Conservation (phyloP, 2,888 invertebrate species). For the Drosophila cracens region DNA sequence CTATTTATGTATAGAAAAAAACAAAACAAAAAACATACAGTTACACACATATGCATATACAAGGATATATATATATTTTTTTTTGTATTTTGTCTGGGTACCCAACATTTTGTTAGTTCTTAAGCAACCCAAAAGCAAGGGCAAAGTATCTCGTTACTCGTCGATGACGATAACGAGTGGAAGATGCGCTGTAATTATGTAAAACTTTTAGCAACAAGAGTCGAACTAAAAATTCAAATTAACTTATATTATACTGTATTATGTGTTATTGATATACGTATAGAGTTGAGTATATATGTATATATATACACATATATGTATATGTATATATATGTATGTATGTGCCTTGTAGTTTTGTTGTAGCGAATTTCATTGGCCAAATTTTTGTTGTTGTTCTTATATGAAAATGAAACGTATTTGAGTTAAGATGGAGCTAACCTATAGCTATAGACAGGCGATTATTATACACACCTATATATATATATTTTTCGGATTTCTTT, state of each 20-base stretch:
- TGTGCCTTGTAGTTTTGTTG: slow-evolving; percentile 63
- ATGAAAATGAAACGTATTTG: slow-evolving; percentile 9
- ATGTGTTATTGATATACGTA: slow-evolving; percentile 28
- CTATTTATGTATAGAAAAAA: slow-evolving; percentile 23
- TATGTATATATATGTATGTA: slow-evolving; percentile 12
- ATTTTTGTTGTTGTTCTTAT: slow-evolving; percentile 41
- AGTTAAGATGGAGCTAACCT: slow-evolving; percentile 15
- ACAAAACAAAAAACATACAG: slow-evolving; percentile 5
- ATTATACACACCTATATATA: slow-evolving; percentile 13
- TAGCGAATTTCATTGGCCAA: slow-evolving; percentile 63
- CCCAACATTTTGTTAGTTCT: slow-evolving; percentile 30
- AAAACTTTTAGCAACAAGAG: slow-evolving; percentile 34
- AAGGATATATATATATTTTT: slow-evolving; percentile 11
- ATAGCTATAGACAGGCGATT: slow-evolving; percentile 21
- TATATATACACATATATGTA: slow-evolving; percentile 21
- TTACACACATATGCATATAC: slow-evolving; percentile 9
- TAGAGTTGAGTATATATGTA: slow-evolving; percentile 17
- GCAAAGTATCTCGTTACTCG: slow-evolving; percentile 10
- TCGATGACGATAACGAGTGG: slow-evolving; percentile 16
- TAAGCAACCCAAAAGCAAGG: slow-evolving; percentile 33
- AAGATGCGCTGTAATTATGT: slow-evolving; percentile 52
- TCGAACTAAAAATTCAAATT: slow-evolving; percentile 28
- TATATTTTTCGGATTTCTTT: slow-evolving; percentile 74
- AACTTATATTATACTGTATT: slow-evolving; percentile 8
- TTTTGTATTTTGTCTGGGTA: slow-evolving; percentile 21